Evolutionary conservation across 2,888 invertebrate genomes (phyloP), one percentile per base, ranked within the genome.

Genomic region (Hirtodrosophila histrioides): DNA sequence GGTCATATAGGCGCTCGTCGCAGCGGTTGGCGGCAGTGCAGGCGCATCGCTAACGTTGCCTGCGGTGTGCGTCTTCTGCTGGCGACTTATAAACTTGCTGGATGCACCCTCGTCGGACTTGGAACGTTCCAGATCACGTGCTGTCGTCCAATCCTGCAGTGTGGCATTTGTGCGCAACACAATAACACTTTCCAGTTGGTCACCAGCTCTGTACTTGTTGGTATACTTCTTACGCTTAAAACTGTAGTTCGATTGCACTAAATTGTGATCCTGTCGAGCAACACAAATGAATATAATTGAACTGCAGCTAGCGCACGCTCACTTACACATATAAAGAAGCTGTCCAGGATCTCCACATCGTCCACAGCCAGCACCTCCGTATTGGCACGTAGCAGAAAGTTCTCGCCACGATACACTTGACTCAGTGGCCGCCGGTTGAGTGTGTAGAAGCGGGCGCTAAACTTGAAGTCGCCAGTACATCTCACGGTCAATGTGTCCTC

Each of bases 281-380:
- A 29, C 4, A 9, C 6, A 11, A 48, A 3, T 1, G 3, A 4
- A 1, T 9, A 8, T 6, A 0, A 33, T 33, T n/a, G 6, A 24
- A 17, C 8, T 8, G 27, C 2, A 7, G 3, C 9, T 12, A 3
- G 5, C 3, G 5, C 2, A 3, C 6, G 5, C 0, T 3, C 10
- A 88, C 92, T 90, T 90, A 92, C 92, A 87, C 91, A 91, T 73
- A 92, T 90, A 64, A 92, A 91, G 82, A 90, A 91, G 29, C 90
- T 91, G 58, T 92, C 92, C 64, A 92, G 74, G 55, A 92, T 90
- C 57, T 92, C 92, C 57, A 92, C 67, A 55, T 89, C 82, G 35
- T 89, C 85, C 36, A 77, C 69, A n/a, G 91, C 82, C 72, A 88
- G 73, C 35, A 92, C 87, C 68, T 91, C 90, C 9, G 91, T 79